Conservation (phyloP, 2,113 vertebrate species). For the Otus sunia region DNA sequence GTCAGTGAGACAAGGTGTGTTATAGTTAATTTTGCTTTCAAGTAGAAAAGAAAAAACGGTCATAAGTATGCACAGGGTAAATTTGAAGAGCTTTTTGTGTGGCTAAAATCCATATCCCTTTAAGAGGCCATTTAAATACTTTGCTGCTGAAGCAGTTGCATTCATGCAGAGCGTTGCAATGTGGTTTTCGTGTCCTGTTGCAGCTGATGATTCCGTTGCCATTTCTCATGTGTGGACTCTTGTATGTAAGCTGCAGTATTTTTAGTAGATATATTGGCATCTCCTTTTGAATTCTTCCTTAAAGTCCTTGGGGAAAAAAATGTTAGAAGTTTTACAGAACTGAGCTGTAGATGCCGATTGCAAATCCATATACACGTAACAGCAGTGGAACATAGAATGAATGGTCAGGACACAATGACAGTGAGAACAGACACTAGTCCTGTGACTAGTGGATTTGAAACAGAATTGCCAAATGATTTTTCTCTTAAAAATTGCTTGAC, state of each 20-base stretch:
- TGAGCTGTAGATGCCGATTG: background rate
- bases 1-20: background rate
- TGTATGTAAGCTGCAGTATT: rapidly evolving
- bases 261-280: background rate
- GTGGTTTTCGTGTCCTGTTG: background rate
- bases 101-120: background rate
- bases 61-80: background rate
- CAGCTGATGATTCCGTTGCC: rapidly evolving
- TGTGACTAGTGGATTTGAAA: background rate
- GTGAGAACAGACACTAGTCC: background rate
- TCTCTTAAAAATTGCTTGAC: background rate
- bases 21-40: background rate
- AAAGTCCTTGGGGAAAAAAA: background rate
- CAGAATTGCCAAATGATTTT: background rate
- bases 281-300: background rate
- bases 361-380: rapidly evolving
- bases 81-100: background rate
- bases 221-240: background rate
- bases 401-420: background rate
- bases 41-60: rapidly evolving
- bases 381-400: rapidly evolving
- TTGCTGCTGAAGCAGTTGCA: background rate
- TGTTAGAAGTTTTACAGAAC: background rate
- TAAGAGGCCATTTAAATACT: background rate
- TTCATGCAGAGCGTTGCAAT: rapidly evolving